Conservation (phyloP, 2,797 vertebrate genomes). For the Schizopygopsis malacanthus region DNA sequence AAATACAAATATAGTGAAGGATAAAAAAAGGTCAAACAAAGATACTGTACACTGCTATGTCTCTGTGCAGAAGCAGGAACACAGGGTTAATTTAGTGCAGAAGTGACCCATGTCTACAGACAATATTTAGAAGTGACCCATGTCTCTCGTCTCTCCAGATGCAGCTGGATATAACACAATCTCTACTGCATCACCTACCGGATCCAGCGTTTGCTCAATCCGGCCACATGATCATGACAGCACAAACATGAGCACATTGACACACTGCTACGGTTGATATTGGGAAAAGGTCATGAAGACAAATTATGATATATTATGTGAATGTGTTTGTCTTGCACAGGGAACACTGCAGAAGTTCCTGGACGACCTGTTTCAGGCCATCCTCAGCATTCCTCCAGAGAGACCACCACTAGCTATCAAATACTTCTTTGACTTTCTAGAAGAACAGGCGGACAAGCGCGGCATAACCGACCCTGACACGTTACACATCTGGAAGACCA, state of each 20-base stretch:
- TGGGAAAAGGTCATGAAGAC: background rate
- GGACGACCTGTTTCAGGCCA: slow-evolving; percentile 96
- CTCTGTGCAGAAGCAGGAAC: background rate
- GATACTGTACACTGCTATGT: background rate
- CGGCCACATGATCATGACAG: background rate
- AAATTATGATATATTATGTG: background rate
- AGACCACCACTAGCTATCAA: slow-evolving; percentile 93
- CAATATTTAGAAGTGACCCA: background rate
- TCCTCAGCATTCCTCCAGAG: slow-evolving; percentile 92
- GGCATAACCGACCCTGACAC: slow-evolving; percentile 97
- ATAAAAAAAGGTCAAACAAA: background rate
- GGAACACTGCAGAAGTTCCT: slow-evolving; percentile 99
- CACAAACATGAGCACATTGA: background rate
- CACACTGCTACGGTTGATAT: background rate
- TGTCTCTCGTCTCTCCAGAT: background rate
- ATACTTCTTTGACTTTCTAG: slow-evolving; percentile 98
- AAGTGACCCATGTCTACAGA: background rate
- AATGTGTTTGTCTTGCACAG: slow-evolving; percentile 68
- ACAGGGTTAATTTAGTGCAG: background rate
- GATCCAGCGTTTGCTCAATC: background rate
- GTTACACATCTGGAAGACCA: slow-evolving; percentile 99
- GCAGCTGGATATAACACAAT: background rate
- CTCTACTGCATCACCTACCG: background rate
- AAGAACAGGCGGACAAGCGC: slow-evolving; percentile 96
- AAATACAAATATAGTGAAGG: background rate